Conservation (phyloP, 2,888 invertebrate genomes). For the Coremacera marginata region DNA sequence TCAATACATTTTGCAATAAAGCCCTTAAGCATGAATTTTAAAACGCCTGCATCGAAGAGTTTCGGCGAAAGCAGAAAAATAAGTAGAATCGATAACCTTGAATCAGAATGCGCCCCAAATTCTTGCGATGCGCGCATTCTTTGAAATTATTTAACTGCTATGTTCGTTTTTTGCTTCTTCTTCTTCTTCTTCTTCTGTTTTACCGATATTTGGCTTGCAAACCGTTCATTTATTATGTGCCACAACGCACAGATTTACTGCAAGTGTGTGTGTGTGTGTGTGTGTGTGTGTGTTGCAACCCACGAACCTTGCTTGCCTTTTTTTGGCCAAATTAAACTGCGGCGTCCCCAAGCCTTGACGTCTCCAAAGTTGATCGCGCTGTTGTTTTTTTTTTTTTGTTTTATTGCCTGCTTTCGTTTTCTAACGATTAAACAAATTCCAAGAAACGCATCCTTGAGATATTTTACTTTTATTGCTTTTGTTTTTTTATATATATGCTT, state of each 20-base stretch:
- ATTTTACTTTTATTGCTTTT: neutral
- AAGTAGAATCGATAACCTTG: constrained; percentile 21
- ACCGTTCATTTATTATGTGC: constrained; percentile 17
- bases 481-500: neutral
- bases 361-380: neutral
- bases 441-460: constrained; percentile 64
- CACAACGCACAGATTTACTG: neutral
- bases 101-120: constrained; percentile 30
- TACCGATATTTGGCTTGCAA: constrained; percentile 24
- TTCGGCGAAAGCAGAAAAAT: neutral
- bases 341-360: neutral
- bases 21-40: neutral
- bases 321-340: neutral
- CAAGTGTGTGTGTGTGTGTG: neutral
- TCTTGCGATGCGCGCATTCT: constrained; percentile 20
- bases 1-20: neutral
- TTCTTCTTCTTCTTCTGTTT: neutral
- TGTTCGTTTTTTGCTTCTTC: neutral
- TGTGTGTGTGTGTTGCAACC: neutral
- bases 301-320: neutral
- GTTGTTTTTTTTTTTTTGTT: neutral
- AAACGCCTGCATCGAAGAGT: neutral
- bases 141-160: constrained; percentile 30
- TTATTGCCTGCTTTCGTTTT: constrained; percentile 48
- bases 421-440: constrained; percentile 69